These are phyloP conservation scores for Cebus imitator DNA, from an alignment of 2,113 vertebrate genomes.

Conservation along the genomic window DNA sequence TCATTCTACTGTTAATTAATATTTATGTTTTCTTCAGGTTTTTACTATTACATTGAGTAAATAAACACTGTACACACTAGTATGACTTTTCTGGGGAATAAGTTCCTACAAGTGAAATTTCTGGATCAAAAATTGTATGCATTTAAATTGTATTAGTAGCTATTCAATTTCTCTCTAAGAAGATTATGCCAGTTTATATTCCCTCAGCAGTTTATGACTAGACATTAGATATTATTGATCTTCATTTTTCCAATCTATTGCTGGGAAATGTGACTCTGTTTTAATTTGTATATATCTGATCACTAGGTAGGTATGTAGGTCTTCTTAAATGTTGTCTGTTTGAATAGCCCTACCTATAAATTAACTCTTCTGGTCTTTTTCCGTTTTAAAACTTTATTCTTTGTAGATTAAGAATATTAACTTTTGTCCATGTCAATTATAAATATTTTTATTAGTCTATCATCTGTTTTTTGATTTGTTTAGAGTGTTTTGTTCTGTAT, in stretches of 20 bases:
- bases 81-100: neutral
- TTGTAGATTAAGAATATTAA: slow-evolving; percentile 25
- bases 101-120: slow-evolving; percentile 43
- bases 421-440: neutral
- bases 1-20: slow-evolving; percentile 23
- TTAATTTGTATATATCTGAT: slow-evolving; percentile 15
- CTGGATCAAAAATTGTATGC: slow-evolving; percentile 41
- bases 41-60: neutral
- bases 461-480: slow-evolving; percentile 48
- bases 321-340: slow-evolving; percentile 47
- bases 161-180: slow-evolving; percentile 54
- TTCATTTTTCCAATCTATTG: slow-evolving; percentile 45
- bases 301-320: neutral
- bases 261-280: slow-evolving; percentile 44
- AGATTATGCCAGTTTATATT: slow-evolving; percentile 43
- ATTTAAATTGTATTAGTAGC: slow-evolving; percentile 63
- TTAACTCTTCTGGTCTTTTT: slow-evolving; percentile 1
- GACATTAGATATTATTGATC: slow-evolving; percentile 47
- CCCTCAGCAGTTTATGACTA: slow-evolving; percentile 54
- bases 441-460: slow-evolving; percentile 23
- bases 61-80: slow-evolving; percentile 26
- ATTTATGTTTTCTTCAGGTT: neutral
- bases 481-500: neutral
- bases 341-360: slow-evolving; percentile 18
- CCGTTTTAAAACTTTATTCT: neutral